A percentile compares a stretch with the other conserved stretches of the same genome.
Conservation (phyloP, 2,797 vertebrate genomes). For the Pachyuromys duprasi region DNA sequence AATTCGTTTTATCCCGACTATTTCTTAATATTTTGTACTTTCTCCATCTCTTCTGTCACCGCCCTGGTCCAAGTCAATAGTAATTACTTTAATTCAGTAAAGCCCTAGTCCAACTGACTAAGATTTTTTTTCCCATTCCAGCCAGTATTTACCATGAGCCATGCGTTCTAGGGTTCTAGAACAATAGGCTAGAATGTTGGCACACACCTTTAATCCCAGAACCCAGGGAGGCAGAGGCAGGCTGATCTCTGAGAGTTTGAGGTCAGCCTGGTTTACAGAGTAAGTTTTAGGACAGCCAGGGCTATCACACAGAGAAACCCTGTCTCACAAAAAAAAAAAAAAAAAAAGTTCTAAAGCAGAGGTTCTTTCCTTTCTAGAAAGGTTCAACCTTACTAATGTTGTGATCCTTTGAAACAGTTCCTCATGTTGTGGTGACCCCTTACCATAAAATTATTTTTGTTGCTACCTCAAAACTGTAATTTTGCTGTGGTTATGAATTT, state of each 20-base stretch:
- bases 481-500: not conserved
- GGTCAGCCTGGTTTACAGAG: no score
- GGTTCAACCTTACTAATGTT: not conserved
- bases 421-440: not conserved
- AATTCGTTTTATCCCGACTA: not conserved
- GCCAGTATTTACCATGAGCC: not conserved
- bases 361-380: not conserved
- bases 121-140: not conserved
- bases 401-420: not conserved
- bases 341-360: not conserved
- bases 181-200: no score
- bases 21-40: not conserved
- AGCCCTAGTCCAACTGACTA: not conserved
- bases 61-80: not conserved
- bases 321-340: no score
- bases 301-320: no score
- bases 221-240: no score
- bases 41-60: not conserved
- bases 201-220: no score
- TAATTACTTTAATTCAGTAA: not conserved
- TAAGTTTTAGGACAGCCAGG: no score
- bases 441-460: not conserved
- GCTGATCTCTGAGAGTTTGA: no score
- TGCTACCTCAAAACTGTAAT: not conserved
- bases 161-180: not conserved